Evolutionary conservation across 2,797 vertebrate genomes (phyloP), one percentile per base, ranked within the genome.

Genomic region (Anas acuta): DNA sequence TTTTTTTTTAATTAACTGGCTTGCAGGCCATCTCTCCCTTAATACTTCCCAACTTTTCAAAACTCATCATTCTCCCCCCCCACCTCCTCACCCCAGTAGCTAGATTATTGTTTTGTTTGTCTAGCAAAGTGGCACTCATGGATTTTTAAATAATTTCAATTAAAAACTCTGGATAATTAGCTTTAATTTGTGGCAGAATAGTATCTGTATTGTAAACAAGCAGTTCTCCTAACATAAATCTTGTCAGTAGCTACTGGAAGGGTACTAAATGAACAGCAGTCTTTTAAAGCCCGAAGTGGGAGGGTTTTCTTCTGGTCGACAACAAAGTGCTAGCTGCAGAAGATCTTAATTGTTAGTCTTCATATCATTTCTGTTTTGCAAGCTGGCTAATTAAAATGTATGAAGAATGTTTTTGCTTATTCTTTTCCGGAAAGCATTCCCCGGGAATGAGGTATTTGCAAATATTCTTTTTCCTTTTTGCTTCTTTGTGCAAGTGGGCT

Each of bases 261-360:
- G 13, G 73, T 90, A 53, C 47, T 90, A 32, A 93, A 91, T 33
- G 43, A 95, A 84, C 65, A 30, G 5, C 6, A 23, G 5, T 84
- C n/a, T 83, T 82, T 39, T 54, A 82, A 81, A 71, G 64, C 54
- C 65, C 58, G 23, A 22, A 45, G 16, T 37, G 37, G 67, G 49
- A 92, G 22, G 11, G 20, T 89, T 84, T 97, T 95, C 93, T 96
- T 98, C 96, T 97, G 96, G 65, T 89, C 72, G 79, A 95, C 77
- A 69, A 79, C 75, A 91, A 90, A 87, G 61, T 96, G 92, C 97
- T 96, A 97, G 94, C 94, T 91, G 75, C 72, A 91, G 93, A 97
- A 98, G 96, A 97, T 98, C 97, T 97, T 98, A 98, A 98, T 97
- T 97, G 96, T 96, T 94, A 92, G 51, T 95, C 86, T 94, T 95